Percentiles rank a stretch among this genome's conserved stretches.
Conservation (phyloP, 2,888 invertebrate species). For the Orthonevra nobilis region DNA sequence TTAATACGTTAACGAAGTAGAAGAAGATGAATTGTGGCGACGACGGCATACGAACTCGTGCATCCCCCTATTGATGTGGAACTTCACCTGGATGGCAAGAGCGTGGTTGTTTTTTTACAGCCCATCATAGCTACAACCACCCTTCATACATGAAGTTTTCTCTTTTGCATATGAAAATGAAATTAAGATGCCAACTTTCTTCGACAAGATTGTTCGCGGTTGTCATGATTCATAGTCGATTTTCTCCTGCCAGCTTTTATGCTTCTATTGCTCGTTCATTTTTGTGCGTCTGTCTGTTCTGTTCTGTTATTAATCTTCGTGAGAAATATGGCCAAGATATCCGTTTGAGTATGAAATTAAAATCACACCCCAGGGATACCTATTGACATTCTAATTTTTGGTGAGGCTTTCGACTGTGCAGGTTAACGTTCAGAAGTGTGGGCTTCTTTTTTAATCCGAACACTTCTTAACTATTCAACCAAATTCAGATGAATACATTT, state of each 20-base stretch:
- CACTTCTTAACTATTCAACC: slow-evolving; percentile 56
- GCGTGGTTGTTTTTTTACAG: too few relatives aligned
- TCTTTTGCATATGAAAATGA: slow-evolving; percentile 62
- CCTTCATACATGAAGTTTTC: slow-evolving; percentile 26
- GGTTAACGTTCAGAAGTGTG: too few relatives aligned
- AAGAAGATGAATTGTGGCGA: slow-evolving; percentile 65
- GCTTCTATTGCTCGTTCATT: slow-evolving; percentile 2
- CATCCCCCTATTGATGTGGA: slow-evolving; percentile 31
- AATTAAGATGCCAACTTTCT: slow-evolving; percentile 57
- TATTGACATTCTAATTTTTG: slow-evolving; percentile 55
- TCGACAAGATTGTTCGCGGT: slow-evolving; percentile 31
- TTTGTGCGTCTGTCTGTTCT: slow-evolving; percentile 9
- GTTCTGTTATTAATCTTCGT: slow-evolving; percentile 69
- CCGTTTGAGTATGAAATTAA: slow-evolving; percentile 80
- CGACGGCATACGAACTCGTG: neutral
- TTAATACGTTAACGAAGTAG: slow-evolving; percentile 70
- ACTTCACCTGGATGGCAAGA: slow-evolving; percentile 34
- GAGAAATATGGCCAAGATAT: slow-evolving; percentile 72
- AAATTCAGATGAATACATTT: slow-evolving; percentile 21
- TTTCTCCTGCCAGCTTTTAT: neutral
- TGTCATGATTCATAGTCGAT: slow-evolving; percentile 48
- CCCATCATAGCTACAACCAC: slow-evolving; percentile 9
- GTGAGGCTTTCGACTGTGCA: neutral
- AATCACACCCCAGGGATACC: slow-evolving; percentile 79
- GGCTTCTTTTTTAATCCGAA: slow-evolving; percentile 34